Conservation (phyloP, 2,888 invertebrate genomes). For the Dynastes tityus region DNA sequence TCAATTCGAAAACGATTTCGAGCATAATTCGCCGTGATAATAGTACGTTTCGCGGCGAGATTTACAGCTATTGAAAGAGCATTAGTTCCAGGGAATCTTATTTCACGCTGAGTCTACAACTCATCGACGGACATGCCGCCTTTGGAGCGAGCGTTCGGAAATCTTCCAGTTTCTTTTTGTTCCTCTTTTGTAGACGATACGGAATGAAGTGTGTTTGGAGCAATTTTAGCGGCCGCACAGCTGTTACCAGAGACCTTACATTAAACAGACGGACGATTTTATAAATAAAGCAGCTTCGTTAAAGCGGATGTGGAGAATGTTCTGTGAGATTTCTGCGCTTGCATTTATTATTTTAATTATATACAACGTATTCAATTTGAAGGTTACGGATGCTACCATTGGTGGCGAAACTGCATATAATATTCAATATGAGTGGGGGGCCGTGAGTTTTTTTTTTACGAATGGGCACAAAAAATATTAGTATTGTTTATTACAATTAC, state of each 20-base stretch:
- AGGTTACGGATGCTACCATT: neutral
- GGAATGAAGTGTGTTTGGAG: conserved; percentile 28
- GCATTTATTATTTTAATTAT: conserved; percentile 37
- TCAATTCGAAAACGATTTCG: conserved; percentile 42
- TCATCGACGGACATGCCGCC: conserved; percentile 32
- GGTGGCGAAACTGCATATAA: too few species aligned
- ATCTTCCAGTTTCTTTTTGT: conserved; percentile 33
- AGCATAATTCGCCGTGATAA: conserved; percentile 37
- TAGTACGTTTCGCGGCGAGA: conserved; percentile 26
- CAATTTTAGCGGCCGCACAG: conserved; percentile 27
- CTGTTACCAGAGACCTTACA: conserved; percentile 37
- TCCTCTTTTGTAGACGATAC: conserved; percentile 15
- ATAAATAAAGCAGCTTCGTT: conserved; percentile 31
- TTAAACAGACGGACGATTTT: conserved; percentile 37
- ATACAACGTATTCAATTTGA: neutral
- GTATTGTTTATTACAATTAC: too few species aligned
- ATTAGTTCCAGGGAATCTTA: conserved; percentile 35
- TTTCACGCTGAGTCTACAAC: conserved; percentile 41
- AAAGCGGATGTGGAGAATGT: conserved; percentile 31
- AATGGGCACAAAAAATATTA: too few species aligned
- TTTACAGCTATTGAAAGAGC: conserved; percentile 41
- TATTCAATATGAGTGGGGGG: too few species aligned
- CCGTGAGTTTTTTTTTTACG: too few species aligned
- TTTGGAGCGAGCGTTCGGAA: conserved; percentile 10
- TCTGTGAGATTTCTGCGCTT: neutral